Conservation (phyloP, 2,888 invertebrate genomes). For the Germaria angustata region DNA sequence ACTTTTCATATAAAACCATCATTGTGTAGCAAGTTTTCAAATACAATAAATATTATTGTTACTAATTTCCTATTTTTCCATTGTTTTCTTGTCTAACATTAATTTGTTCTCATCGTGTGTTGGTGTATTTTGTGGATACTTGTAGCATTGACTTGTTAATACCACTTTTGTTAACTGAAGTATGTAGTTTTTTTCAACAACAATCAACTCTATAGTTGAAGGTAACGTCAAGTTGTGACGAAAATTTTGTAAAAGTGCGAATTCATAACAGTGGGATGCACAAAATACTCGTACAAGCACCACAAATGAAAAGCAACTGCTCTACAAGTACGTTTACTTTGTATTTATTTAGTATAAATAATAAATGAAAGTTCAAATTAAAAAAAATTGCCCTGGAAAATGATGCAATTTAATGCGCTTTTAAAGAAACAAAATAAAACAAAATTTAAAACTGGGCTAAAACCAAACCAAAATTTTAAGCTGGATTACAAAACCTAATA, state of each 20-base stretch:
- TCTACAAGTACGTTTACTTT: background rate
- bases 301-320: background rate
- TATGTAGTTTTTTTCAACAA: background rate
- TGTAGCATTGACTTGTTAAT: slow-evolving; percentile 22
- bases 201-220: slow-evolving; percentile 12
- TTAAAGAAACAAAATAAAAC: background rate
- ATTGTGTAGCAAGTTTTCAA: background rate
- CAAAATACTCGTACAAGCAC: background rate
- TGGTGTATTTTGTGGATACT: slow-evolving; percentile 28
- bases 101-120: background rate
- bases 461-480: too few relatives aligned
- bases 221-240: slow-evolving; percentile 1
- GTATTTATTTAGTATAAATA: background rate
- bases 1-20: background rate
- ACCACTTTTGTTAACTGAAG: background rate
- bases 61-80: background rate
- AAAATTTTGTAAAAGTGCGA: slow-evolving; percentile 3
- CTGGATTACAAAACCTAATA: too few relatives aligned
- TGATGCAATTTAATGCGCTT: background rate
- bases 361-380: background rate
- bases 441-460: too few relatives aligned
- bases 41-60: background rate
- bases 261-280: slow-evolving; percentile 39
- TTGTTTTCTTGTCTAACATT: background rate
- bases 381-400: background rate